Conservation (phyloP, 2,888 invertebrate genomes). For the Perizoma affinitatum region DNA sequence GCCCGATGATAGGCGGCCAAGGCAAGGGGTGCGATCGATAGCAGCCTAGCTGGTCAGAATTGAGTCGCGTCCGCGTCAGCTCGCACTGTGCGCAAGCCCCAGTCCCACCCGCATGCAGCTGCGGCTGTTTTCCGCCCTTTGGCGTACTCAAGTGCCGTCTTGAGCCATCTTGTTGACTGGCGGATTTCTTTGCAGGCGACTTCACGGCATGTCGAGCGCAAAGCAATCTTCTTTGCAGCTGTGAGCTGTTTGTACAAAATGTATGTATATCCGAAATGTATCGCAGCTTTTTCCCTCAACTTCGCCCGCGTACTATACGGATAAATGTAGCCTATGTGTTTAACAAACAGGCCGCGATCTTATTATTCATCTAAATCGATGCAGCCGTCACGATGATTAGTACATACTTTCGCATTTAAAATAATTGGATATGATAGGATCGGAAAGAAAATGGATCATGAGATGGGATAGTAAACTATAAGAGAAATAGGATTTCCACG, state of each 20-base stretch:
- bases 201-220: conserved; percentile 25
- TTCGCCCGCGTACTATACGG: no score
- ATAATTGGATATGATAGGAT: no score
- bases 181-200: conserved; percentile 30
- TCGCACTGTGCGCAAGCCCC: conserved; percentile 41
- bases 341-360: no score
- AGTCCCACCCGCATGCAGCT: conserved; percentile 45
- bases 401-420: no score
- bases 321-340: no score
- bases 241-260: conserved; percentile 25
- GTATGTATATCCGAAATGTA: conserved; percentile 8
- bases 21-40: conserved; percentile 55
- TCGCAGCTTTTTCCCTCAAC: not conserved
- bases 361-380: no score
- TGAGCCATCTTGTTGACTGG: conserved; percentile 29
- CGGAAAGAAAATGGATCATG: no score
- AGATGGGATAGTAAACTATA: no score
- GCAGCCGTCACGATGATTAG: no score
- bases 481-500: no score
- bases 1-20: conserved; percentile 44
- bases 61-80: conserved; percentile 51
- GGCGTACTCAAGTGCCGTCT: conserved; percentile 35
- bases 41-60: conserved; percentile 6
- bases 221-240: conserved; percentile 24
- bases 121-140: conserved; percentile 36